Percentiles rank a stretch among this genome's conserved stretches.
These are phyloP conservation scores for Trichoplusia ni DNA, from an alignment of 1,140 invertebrate genomes.

Conservation along the genomic window DNA sequence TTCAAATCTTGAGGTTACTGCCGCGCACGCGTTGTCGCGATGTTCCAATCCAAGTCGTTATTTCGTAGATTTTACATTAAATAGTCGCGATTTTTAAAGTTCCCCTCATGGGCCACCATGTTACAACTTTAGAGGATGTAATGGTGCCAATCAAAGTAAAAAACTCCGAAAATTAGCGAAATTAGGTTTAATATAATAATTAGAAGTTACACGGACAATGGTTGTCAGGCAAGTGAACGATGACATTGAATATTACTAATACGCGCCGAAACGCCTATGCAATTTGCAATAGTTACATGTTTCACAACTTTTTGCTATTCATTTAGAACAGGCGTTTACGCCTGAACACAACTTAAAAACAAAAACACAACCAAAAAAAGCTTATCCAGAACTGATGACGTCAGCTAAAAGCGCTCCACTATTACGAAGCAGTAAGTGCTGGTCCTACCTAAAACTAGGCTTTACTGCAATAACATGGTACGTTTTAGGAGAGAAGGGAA, in stretches of 20 bases:
- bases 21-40: not conserved
- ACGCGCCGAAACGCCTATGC: no score
- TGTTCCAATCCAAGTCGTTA: not conserved
- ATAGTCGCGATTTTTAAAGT: not conserved
- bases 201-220: not conserved
- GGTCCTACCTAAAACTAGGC: constrained; percentile 46
- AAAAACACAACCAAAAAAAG: constrained; percentile 6
- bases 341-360: constrained; percentile 1
- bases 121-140: constrained; percentile 2
- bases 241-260: not conserved
- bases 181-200: not conserved
- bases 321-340: no score
- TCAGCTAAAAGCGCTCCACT: constrained; percentile 18
- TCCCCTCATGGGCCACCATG: constrained; percentile 2
- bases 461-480: constrained; percentile 37
- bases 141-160: not conserved
- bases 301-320: no score
- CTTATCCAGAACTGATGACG: constrained; percentile 21
- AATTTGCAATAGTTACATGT: no score
- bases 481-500: constrained; percentile 42
- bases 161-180: not conserved
- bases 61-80: not conserved
- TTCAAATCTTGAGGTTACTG: not conserved
- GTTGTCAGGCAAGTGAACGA: not conserved
- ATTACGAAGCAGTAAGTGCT: constrained; percentile 25